Percentiles rank a stretch among this genome's conserved stretches.
These are phyloP conservation scores for Crotalus viridis DNA, from an alignment of 2,113 vertebrate species.

Conservation along the genomic window DNA sequence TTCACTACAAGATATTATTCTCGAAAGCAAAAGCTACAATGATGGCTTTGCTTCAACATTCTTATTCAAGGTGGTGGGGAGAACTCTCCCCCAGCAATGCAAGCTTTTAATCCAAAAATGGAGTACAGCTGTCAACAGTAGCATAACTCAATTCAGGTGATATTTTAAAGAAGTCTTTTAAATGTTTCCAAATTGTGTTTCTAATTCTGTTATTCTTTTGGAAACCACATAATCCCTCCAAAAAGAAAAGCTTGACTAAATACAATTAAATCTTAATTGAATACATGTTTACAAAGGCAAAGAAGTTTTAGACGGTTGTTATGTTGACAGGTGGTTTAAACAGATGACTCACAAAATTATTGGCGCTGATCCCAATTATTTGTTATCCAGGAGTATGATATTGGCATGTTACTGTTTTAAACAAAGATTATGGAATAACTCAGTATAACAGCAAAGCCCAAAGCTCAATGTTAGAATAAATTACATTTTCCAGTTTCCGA, in stretches of 20 bases:
- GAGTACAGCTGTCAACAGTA: background rate
- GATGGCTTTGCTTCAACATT: background rate
- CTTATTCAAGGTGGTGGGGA: background rate
- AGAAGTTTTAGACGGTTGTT: background rate
- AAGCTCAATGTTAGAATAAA: background rate
- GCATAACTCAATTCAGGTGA: background rate
- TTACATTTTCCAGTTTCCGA: background rate
- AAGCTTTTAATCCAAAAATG: background rate
- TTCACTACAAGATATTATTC: background rate
- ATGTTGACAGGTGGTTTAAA: background rate
- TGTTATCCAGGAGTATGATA: background rate
- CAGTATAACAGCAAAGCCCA: background rate
- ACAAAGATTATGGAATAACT: background rate
- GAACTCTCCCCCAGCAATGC: too few species aligned
- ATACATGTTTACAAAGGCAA: background rate
- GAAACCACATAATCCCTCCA: background rate
- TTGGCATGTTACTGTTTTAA: background rate
- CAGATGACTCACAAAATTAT: background rate
- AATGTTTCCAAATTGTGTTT: background rate
- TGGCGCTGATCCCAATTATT: background rate
- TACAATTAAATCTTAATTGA: background rate
- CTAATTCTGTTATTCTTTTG: background rate
- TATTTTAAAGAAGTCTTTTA: background rate
- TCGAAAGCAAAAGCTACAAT: background rate
- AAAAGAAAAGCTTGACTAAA: background rate